phyloP scores from a whole-genome alignment of 2,888 invertebrate genomes.

The Habroteleia sp. region DNA sequence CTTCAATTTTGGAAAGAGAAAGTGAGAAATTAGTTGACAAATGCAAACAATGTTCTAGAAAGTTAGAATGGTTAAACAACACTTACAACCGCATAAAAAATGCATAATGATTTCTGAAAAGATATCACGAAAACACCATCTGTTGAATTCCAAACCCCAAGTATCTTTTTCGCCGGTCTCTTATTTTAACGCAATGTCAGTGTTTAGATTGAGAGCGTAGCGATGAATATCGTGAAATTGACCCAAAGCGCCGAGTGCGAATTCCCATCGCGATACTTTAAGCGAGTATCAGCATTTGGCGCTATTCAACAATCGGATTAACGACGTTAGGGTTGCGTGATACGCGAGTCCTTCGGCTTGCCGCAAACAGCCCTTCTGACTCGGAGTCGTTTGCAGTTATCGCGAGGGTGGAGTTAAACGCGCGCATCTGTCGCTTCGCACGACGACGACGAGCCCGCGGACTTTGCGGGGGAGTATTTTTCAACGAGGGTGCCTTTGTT shows the following conservation, averaged over 20 bases:
- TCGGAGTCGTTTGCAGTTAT: constrained; percentile 17
- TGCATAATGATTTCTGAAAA: not conserved
- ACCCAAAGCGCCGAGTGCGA: constrained; percentile 53
- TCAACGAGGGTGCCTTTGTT: constrained; percentile 35
- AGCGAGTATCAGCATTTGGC: constrained; percentile 53
- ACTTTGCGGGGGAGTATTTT: constrained; percentile 41
- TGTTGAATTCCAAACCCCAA: constrained; percentile 5
- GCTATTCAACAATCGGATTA: constrained; percentile 48
- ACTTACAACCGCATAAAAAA: not conserved
- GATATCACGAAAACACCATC: not conserved
- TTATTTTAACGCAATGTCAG: constrained; percentile 4
- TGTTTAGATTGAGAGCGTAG: constrained; percentile 9
- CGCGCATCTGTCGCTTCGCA: constrained; percentile 58
- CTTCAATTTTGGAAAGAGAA: too few relatives aligned
- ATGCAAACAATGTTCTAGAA: too few relatives aligned
- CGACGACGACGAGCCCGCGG: constrained; percentile 24
- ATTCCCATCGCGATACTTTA: constrained; percentile 62
- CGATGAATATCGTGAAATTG: not conserved
- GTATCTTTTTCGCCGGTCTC: not conserved
- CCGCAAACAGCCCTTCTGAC: constrained; percentile 12
- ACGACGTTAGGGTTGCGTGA: constrained; percentile 46
- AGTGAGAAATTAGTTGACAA: too few relatives aligned
- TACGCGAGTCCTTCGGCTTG: constrained; percentile 41
- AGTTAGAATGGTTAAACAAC: too few relatives aligned
- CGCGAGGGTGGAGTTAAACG: constrained; percentile 50